These are phyloP conservation scores for Tetramorium simillimum DNA, from an alignment of 1,140 invertebrate genomes.

Conservation along the genomic window DNA sequence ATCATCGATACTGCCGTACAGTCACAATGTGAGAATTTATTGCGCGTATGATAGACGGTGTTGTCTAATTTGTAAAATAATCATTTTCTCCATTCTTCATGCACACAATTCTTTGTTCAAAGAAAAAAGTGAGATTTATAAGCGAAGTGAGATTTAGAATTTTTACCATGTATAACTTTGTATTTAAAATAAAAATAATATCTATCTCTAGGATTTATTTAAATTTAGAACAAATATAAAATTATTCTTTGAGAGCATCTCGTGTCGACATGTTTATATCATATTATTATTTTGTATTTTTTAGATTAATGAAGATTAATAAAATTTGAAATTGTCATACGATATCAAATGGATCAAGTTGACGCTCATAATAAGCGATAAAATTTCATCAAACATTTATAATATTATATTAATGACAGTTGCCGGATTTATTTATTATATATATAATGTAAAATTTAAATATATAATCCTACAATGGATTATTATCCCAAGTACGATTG, in stretches of 20 bases:
- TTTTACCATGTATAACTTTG: neutral
- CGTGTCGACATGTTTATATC: neutral
- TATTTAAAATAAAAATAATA: neutral
- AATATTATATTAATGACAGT: neutral
- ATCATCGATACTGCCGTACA: slow-evolving; percentile 6
- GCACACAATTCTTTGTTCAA: neutral
- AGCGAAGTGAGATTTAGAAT: neutral
- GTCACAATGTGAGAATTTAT: neutral
- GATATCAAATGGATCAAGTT: neutral
- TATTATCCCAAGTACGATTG: slow-evolving; percentile 18
- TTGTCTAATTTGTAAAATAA: slow-evolving; percentile 9
- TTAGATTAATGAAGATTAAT: slow-evolving; percentile 8
- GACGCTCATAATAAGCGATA: neutral
- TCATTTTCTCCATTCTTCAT: neutral
- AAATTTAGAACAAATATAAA: neutral
- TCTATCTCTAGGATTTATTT: neutral
- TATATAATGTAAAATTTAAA: neutral
- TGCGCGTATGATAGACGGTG: neutral
- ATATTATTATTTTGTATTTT: neutral
- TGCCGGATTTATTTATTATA: neutral
- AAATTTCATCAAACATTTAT: slow-evolving; percentile 27
- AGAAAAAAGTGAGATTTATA: neutral
- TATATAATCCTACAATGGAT: slow-evolving; percentile 10
- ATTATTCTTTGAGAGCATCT: neutral
- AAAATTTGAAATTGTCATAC: neutral